Percentiles rank a stretch among this genome's conserved stretches.
Conservation (phyloP, 2,888 invertebrate species). For the Venusia cambrica region DNA sequence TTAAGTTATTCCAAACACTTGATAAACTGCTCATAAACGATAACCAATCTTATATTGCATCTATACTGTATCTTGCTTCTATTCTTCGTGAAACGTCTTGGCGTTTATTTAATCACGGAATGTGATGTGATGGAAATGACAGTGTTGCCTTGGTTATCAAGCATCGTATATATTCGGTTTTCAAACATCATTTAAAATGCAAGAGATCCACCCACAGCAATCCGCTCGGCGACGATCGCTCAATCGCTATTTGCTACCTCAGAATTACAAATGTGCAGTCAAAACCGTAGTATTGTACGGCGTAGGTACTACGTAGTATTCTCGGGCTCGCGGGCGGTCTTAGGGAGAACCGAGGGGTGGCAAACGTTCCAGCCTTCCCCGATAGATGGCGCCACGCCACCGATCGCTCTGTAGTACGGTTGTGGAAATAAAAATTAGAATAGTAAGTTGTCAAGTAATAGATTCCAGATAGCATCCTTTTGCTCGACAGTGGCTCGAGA, state of each 20-base stretch:
- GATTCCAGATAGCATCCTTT: constrained; percentile 32
- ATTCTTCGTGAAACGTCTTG: too few relatives aligned
- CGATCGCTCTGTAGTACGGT: constrained; percentile 59
- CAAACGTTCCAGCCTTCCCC: constrained; percentile 31
- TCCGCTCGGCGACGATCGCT: constrained; percentile 21
- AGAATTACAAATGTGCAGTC: constrained; percentile 29
- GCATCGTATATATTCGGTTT: background rate
- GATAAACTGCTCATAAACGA: too few relatives aligned
- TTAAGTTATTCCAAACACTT: too few relatives aligned
- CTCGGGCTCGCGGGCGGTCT: constrained; percentile 23
- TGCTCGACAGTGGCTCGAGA: constrained; percentile 17
- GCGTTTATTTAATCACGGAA: too few relatives aligned
- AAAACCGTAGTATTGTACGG: constrained; percentile 32
- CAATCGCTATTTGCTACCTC: constrained; percentile 22
- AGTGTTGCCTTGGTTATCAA: too few relatives aligned
- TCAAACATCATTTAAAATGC: constrained; percentile 12
- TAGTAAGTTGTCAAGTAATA: constrained; percentile 36
- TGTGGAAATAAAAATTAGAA: constrained; percentile 32
- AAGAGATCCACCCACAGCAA: constrained; percentile 17
- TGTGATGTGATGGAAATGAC: too few relatives aligned
- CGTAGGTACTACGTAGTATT: constrained; percentile 54
- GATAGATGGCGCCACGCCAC: constrained; percentile 66
- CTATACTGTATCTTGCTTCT: too few relatives aligned
- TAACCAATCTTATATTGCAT: too few relatives aligned
- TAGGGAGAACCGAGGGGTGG: constrained; percentile 18